Conservation (phyloP, 2,888 invertebrate species). For the Morpho deidamia region DNA sequence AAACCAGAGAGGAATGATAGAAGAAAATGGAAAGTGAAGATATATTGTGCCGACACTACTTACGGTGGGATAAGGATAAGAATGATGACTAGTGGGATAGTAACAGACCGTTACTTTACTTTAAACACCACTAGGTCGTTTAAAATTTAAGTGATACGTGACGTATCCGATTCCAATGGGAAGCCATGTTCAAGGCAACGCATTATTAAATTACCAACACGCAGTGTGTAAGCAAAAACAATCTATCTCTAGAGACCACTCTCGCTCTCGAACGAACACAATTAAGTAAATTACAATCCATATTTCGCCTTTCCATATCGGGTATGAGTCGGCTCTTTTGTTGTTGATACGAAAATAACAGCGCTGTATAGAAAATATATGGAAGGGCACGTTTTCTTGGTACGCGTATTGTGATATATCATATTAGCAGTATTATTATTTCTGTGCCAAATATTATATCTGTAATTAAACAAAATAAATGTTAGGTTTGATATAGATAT, state of each 20-base stretch:
- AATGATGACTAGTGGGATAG: too few relatives aligned
- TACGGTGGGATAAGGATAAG: too few relatives aligned
- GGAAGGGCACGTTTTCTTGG: not conserved
- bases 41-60: too few relatives aligned
- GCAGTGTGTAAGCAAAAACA: not conserved
- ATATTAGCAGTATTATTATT: too few relatives aligned
- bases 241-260: slow-evolving; percentile 17
- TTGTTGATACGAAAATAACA: not conserved
- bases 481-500: too few relatives aligned
- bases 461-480: too few relatives aligned
- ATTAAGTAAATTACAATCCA: slow-evolving; percentile 20
- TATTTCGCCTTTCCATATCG: slow-evolving; percentile 11
- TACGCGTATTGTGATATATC: too few relatives aligned
- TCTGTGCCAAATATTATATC: too few relatives aligned
- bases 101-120: too few relatives aligned
- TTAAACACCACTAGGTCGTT: not conserved
- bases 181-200: slow-evolving; percentile 11
- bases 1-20: too few relatives aligned
- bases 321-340: not conserved
- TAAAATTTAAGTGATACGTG: too few relatives aligned
- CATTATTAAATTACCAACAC: slow-evolving; percentile 16
- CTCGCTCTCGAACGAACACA: slow-evolving; percentile 15
- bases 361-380: not conserved
- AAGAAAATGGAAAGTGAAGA: too few relatives aligned
- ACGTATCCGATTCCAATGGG: slow-evolving; percentile 1